Evolutionary conservation across 1,140 invertebrate species (phyloP), one percentile per base, ranked within the genome.

Genomic region (Cotesia typhae): DNA sequence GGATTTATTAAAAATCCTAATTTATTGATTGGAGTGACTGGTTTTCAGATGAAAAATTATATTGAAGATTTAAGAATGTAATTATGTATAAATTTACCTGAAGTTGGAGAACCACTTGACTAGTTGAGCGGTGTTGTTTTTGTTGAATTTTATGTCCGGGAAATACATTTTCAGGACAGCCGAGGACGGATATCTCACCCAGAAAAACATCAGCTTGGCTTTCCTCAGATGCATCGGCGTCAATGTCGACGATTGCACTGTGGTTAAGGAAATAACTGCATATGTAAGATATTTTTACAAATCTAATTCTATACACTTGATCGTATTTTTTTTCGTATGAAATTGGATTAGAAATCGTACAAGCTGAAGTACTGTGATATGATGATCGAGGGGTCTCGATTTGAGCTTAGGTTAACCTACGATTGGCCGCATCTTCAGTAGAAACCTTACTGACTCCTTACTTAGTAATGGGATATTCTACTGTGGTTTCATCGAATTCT

Each of bases 71-170:
- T 52, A 2, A 17, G 12, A 10, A 20, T 55, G 12, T 55, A 55
- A 55, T 17, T 55, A 7, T 28, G 3, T 28, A 14, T 14, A 55
- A 51, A 92, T 94, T 95, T 88, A 98, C 97, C 97, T 92, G 89
- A 99, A 99, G 87, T 99, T 99, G 83, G 97, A 99, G 92, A 99
- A 99, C 98, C 98, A 99, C 89, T 99, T 99, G 90, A 99, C 98
- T 83, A 99, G 93, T 90, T 99, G 98, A 80, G 98, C 98, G 74
- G 98, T 99, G 90, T 99, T 99, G 90, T 99, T 99, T 90, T 99
- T 99, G 91, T 99, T 99, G 91, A 99, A 99, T 87, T 97, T 98
- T 88, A 99, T 99, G 90, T 99, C 98, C 10, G 98, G 98, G 91
- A 99, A 99, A 91, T 98, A 99, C 92, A 97, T 98, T 91, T 99